Evolutionary conservation across 1,140 invertebrate species (phyloP), one percentile per base, ranked within the genome.

Genomic region (Hylyphantes graminicola): DNA sequence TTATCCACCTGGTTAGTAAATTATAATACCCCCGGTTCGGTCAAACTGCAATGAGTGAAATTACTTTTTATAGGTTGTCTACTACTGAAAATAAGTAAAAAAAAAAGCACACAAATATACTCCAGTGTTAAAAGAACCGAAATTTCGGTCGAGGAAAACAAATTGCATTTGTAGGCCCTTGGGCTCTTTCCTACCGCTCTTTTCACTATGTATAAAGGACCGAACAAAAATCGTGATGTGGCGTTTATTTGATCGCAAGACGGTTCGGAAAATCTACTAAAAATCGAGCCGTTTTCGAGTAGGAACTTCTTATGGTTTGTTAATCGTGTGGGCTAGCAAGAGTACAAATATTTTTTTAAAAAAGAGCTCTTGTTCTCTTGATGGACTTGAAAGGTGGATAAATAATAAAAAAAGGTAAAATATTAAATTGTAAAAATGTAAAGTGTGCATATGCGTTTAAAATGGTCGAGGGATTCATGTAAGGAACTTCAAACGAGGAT

Each of bases 101-200:
- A n/a, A 50, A 17, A 21, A n/a, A 10, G 51, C 19, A 50, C 17
- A 35, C n/a, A 54, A 80, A 65, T 19, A 63, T 51, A 57, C 12
- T 21, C 15, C 57, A 70, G 79, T 81, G 79, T 73, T 81, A 81
- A 80, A 80, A 80, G 67, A 80, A 80, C 79, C 68, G 79, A 81
- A 81, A 81, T 81, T 81, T 81, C 68, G 48, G 68, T 59, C 64
- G 79, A 81, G 35, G 35, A 81, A 81, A 81, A 81, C 68, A 81
- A 81, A 81, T 81, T 81, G 79, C 79, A 81, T 81, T 81, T 81
- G 79, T 81, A 81, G 72, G 79, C 79, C 79, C 79, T 81, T n/a
- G 79, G 79, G 79, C n/a, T 81, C 68, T 50, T 72, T 21, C 15
- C 19, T 51, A 35, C 15, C 19, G 48, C 59, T 63, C 53, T n/a